Conservation (phyloP, 2,113 vertebrate genomes). For the Chunga burmeisteri region DNA sequence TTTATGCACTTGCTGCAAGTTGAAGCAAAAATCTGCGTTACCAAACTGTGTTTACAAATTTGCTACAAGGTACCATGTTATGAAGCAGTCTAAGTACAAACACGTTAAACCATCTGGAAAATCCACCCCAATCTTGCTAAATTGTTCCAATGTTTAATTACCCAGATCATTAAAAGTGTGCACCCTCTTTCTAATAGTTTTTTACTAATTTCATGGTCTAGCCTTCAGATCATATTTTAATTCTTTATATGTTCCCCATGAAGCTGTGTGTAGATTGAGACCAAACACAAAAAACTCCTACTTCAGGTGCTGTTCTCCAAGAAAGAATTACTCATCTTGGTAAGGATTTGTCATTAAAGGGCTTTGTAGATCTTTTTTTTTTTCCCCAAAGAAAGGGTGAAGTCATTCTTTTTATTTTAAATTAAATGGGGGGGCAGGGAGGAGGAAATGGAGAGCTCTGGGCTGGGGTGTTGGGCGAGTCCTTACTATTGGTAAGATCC, state of each 20-base stretch:
- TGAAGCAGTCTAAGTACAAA: constrained; percentile 12
- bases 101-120: constrained; percentile 29
- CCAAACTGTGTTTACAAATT: constrained; percentile 4
- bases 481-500: neutral
- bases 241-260: neutral
- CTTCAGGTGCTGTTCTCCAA: neutral
- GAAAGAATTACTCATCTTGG: neutral
- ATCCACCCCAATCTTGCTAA: neutral
- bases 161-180: neutral
- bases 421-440: neutral
- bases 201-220: neutral
- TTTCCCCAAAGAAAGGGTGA: neutral
- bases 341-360: neutral
- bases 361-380: neutral
- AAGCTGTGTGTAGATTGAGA: neutral
- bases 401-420: neutral
- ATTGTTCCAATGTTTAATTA: constrained; percentile 25
- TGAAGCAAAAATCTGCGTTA: constrained; percentile 30
- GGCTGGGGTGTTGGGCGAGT: neutral
- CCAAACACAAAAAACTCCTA: neutral
- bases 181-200: neutral
- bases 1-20: neutral
- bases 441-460: neutral
- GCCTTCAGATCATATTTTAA: neutral
- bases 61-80: neutral